Conservation (phyloP, 1,140 invertebrate species). For the Lordiphosa mommai region DNA sequence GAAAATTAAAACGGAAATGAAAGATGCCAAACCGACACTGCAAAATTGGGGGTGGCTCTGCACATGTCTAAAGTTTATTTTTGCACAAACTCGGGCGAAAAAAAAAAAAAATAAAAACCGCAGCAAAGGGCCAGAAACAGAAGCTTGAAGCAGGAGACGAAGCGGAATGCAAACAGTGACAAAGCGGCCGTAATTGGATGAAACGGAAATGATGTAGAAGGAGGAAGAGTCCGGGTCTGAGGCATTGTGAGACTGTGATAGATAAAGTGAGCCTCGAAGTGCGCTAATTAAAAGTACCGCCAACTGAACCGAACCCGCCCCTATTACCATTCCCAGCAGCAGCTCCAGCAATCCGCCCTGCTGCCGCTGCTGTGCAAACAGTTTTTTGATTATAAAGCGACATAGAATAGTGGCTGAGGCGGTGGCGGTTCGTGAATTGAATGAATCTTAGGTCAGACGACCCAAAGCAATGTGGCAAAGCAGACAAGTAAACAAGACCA, state of each 20-base stretch:
- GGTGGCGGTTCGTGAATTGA: not conserved
- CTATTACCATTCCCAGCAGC: too few relatives aligned
- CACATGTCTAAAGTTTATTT: slow-evolving; percentile 15
- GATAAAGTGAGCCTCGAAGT: slow-evolving; percentile 38
- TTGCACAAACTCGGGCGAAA: slow-evolving; percentile 5
- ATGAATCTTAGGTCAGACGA: not conserved
- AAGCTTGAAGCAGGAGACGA: not conserved
- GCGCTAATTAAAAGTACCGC: slow-evolving; percentile 51
- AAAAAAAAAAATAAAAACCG: slow-evolving; percentile 1
- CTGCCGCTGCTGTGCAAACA: slow-evolving; percentile 6
- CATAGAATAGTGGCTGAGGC: not conserved
- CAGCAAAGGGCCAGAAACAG: slow-evolving; percentile 1
- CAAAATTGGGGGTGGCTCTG: not conserved
- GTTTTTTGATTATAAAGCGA: slow-evolving; percentile 11
- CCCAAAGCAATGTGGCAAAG: too few relatives aligned
- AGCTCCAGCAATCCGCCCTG: too few relatives aligned
- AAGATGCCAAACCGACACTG: slow-evolving; percentile 2
- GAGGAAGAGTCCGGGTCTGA: not conserved
- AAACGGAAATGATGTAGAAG: slow-evolving; percentile 47
- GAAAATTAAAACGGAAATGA: slow-evolving; percentile 5
- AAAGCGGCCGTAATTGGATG: slow-evolving; percentile 42
- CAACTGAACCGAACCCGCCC: slow-evolving; percentile 8
- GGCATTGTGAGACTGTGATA: slow-evolving; percentile 17
- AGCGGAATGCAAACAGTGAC: slow-evolving; percentile 44
- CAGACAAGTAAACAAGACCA: slow-evolving; percentile 5